Evolutionary conservation across 2,797 vertebrate genomes (phyloP).

Genomic region (Danio jaintianensis): DNA sequence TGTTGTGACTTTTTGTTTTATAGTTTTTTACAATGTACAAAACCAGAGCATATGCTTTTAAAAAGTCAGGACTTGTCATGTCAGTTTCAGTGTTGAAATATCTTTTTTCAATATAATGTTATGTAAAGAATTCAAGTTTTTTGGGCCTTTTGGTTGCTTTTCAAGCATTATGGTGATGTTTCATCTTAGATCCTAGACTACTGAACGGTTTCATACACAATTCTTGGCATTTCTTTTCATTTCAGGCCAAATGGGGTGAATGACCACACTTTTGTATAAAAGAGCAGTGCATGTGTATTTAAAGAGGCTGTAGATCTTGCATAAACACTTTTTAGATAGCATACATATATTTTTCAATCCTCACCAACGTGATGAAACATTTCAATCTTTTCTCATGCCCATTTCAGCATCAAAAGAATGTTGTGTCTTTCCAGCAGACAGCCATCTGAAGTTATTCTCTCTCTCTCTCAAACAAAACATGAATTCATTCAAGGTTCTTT

Average conservation of each 20-base stretch:
- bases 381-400: not conserved
- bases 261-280: not conserved
- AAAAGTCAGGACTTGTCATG: not conserved
- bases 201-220: not conserved
- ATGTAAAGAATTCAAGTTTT: not conserved
- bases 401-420: constrained; percentile 3
- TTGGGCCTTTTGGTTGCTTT: not conserved
- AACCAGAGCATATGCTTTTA: no score
- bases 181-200: not conserved
- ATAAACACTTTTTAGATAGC: not conserved
- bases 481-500: not conserved
- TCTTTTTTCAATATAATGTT: not conserved
- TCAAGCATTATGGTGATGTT: not conserved
- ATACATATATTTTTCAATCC: not conserved
- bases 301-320: not conserved
- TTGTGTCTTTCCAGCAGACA: not conserved
- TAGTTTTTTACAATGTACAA: no score
- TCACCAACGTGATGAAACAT: not conserved
- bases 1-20: no score
- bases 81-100: not conserved
- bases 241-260: not conserved
- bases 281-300: not conserved
- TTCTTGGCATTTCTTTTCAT: not conserved
- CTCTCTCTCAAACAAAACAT: no score
- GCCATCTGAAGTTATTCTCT: not conserved